A percentile compares a stretch with the other conserved stretches of the same genome.
phyloP scores from a whole-genome alignment of 92 coral and sea anemone genomes.

The Epizoanthus scotinus region DNA sequence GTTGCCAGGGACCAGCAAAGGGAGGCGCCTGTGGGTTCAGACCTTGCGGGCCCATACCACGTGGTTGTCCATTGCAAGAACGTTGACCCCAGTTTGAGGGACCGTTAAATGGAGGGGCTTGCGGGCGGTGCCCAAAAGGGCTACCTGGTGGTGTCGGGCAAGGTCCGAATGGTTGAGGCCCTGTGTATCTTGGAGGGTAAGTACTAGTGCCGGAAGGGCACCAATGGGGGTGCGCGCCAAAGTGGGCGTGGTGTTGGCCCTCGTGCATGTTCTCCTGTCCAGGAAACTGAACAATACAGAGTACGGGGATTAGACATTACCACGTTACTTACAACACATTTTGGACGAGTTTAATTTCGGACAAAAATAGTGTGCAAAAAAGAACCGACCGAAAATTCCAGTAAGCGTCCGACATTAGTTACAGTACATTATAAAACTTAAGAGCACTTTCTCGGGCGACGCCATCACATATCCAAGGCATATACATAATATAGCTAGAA shows the following conservation, averaged over 20 bases:
- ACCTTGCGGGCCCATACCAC: slow-evolving; percentile 8
- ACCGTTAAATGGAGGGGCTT: background rate
- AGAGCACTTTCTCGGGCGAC: no score
- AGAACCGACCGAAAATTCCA: no score
- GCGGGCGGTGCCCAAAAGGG: background rate
- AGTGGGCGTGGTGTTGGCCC: background rate
- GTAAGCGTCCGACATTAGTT: no score
- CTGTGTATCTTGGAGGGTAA: background rate
- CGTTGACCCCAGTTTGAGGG: background rate
- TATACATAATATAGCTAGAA: no score
- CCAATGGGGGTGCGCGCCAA: background rate
- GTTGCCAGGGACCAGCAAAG: slow-evolving; percentile 13
- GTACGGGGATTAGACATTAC: no score
- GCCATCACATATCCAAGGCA: no score
- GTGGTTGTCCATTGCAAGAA: background rate
- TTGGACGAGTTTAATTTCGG: no score
- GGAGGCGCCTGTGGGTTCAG: background rate
- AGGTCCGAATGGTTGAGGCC: background rate
- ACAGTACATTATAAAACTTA: no score
- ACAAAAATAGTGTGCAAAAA: no score
- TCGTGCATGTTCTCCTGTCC: background rate
- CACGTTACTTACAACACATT: no score
- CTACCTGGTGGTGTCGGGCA: background rate
- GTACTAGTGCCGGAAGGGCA: background rate
- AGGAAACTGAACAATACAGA: no score